Conservation (phyloP, 2,888 invertebrate species). For the Tinea pellionella region DNA sequence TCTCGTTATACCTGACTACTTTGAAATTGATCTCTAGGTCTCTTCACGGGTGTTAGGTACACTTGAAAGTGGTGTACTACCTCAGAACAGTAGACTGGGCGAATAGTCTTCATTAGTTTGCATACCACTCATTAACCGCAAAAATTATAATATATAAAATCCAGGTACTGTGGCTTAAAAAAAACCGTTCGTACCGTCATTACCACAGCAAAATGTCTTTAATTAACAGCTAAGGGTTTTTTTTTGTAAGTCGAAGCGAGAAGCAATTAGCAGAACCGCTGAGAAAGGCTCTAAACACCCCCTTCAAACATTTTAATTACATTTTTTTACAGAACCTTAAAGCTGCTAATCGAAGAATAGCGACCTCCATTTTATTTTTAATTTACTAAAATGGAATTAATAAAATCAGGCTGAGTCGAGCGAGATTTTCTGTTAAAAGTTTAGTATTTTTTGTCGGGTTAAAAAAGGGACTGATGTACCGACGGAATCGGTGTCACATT, state of each 20-base stretch:
- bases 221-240: conserved; percentile 32
- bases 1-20: too few relatives aligned
- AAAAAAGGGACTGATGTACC: not conserved
- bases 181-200: conserved; percentile 20
- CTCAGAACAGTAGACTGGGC: too few relatives aligned
- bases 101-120: too few relatives aligned
- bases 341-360: conserved; percentile 3
- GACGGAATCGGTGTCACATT: not conserved
- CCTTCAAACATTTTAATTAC: conserved; percentile 13
- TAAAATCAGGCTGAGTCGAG: not conserved
- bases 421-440: not conserved
- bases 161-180: not conserved
- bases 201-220: conserved; percentile 33
- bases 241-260: conserved; percentile 27
- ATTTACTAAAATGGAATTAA: not conserved
- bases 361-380: not conserved
- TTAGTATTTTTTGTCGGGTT: not conserved
- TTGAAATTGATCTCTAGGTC: too few relatives aligned
- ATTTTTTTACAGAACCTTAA: not conserved
- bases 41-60: too few relatives aligned
- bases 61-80: too few relatives aligned
- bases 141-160: not conserved
- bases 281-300: conserved; percentile 6
- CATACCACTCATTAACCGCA: too few relatives aligned
- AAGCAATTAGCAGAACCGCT: conserved; percentile 30